Percentiles rank a stretch among this genome's conserved stretches.
Conservation (phyloP, 1,140 invertebrate species). For the Aphelenchoides avenae region DNA sequence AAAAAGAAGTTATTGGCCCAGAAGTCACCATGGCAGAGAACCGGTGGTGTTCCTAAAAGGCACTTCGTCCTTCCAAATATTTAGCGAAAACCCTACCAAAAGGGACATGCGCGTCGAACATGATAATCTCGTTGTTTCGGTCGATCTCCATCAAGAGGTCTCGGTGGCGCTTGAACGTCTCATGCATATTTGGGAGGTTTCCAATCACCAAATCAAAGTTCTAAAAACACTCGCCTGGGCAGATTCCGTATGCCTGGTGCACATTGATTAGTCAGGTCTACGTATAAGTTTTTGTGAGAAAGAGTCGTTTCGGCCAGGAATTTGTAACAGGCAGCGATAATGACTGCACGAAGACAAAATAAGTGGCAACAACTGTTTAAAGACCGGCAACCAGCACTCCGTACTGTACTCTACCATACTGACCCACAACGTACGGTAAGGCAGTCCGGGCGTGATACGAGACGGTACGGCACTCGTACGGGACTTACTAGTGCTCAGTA, state of each 20-base stretch:
- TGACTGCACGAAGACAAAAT: not conserved
- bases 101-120: slow-evolving; percentile 2
- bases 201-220: slow-evolving; percentile 7
- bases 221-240: not conserved
- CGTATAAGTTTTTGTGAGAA: not conserved
- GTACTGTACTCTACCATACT: too few relatives aligned
- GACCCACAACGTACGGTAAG: too few relatives aligned
- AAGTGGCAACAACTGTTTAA: too few relatives aligned
- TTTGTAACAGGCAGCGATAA: not conserved
- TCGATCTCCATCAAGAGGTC: not conserved
- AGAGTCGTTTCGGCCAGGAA: not conserved
- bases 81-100: not conserved
- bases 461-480: too few relatives aligned
- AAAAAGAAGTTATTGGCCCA: slow-evolving; percentile 16
- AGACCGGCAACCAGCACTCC: too few relatives aligned
- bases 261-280: not conserved
- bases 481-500: too few relatives aligned
- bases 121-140: slow-evolving; percentile 2
- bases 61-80: not conserved
- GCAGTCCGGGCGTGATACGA: too few relatives aligned
- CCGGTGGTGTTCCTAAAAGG: slow-evolving; percentile 13
- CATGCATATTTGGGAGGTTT: too few relatives aligned
- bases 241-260: not conserved
- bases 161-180: slow-evolving; percentile 2
- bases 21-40: slow-evolving; percentile 14